Base-by-base conservation (phyloP, 1,140 invertebrate genomes). In the Idris sp. region DNA sequence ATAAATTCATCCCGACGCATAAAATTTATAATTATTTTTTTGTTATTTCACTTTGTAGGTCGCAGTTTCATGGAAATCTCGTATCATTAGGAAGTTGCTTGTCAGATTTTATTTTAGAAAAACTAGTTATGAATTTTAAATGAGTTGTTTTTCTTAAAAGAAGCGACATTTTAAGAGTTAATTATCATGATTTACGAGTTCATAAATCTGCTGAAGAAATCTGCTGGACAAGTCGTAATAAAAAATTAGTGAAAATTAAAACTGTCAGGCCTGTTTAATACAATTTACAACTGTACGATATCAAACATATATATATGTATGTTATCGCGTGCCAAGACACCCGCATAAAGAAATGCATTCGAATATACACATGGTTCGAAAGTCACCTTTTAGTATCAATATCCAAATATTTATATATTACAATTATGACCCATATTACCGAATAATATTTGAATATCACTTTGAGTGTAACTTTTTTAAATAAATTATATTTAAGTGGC, bases 1-100 rank as follows among this genome's bases (percentile, higher is more conserved):
- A 65, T 67, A 67, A 48, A 67, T 56, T 67, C 36, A 8, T 7
- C 4, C 18, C 14, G 25, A 49, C 19, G 19, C 19, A 22, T 4
- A 22, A 22, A 22, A 64, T 53, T 51, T 43, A 38, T 64, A 64
- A 64, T 64, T 64, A 35, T 48, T 62, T 62, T 62, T 51, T 43
- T n/a, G 11, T 22, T 26, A 8, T 40, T 53, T 40, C 36, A 26
- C 25, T 5, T 14, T n/a, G 15, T n/a, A 13, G 1, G 18, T 44
- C 25, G 14, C 11, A n/a, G 9, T 11, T 67, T 67, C 62, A 11
- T 3, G 33, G 62, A 67, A 67, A 46, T 54, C 33, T 5, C 3
- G n/a, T 13, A 5, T 30, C 14, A 7, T 11, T 56, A 49, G 62
- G 62, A 67, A 67, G 51, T 67, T 67, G 35, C 7, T 22, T 36